Percentiles rank a stretch among this genome's conserved stretches.
phyloP scores from a whole-genome alignment of 2,888 invertebrate genomes.

The Acanthoscelides obtectus region DNA sequence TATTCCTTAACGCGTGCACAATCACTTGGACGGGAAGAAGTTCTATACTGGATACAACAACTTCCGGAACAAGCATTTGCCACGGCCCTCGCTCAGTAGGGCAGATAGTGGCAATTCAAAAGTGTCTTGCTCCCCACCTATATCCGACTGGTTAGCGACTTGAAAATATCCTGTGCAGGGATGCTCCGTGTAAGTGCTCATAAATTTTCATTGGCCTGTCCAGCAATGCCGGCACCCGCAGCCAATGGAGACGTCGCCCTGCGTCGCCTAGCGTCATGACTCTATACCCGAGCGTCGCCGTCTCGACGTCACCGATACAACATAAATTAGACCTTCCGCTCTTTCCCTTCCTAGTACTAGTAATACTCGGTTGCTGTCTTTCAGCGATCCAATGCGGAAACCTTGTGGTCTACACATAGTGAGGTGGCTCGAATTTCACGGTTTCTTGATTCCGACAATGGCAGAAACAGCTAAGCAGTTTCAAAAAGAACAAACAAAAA shows the following conservation, averaged over 20 bases:
- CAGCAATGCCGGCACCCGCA: not conserved
- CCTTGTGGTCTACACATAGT: not conserved
- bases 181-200: not conserved
- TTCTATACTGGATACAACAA: no score
- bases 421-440: not conserved
- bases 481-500: no score
- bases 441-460: no score
- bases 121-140: not conserved
- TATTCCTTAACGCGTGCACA: no score
- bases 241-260: not conserved
- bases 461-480: no score
- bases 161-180: not conserved
- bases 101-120: no score
- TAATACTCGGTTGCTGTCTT: not conserved
- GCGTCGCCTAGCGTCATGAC: not conserved
- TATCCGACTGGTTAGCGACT: not conserved
- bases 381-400: not conserved
- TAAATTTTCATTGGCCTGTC: not conserved
- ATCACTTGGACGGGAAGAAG: no score
- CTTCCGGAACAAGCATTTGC: no score
- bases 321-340: constrained; percentile 21
- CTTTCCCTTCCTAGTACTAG: not conserved
- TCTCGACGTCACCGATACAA: constrained; percentile 18
- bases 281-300: constrained; percentile 8
- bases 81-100: no score